Percentiles rank a stretch among this genome's conserved stretches.
Evolutionary conservation across 2,888 invertebrate species (phyloP).

Genomic region (Harpalus rubripes): DNA sequence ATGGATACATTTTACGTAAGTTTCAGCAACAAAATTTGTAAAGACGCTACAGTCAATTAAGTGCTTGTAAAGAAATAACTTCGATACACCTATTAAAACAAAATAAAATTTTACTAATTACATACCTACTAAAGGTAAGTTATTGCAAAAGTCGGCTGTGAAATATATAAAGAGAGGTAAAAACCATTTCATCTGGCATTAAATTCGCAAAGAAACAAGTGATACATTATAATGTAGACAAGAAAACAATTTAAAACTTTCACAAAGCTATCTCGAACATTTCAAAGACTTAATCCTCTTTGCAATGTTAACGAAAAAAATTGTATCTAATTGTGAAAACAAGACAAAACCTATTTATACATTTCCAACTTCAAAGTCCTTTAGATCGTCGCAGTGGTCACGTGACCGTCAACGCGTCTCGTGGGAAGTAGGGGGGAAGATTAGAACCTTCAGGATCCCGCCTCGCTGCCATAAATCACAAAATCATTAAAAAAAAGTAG

Average conservation of each 20-base stretch:
- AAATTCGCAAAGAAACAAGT: slow-evolving; percentile 38
- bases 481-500: slow-evolving; percentile 51
- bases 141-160: background rate
- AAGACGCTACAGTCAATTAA: no score
- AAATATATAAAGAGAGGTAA: slow-evolving; percentile 21
- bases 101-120: background rate
- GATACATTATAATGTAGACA: slow-evolving; percentile 57
- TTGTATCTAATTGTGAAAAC: slow-evolving; percentile 58
- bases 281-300: slow-evolving; percentile 51
- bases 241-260: slow-evolving; percentile 59
- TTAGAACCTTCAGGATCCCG: slow-evolving; percentile 56
- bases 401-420: slow-evolving; percentile 47
- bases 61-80: background rate
- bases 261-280: slow-evolving; percentile 45
- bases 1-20: no score
- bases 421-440: slow-evolving; percentile 30
- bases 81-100: background rate
- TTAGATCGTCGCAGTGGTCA: slow-evolving; percentile 46
- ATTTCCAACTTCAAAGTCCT: slow-evolving; percentile 51
- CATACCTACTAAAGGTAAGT: background rate
- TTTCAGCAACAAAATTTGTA: no score
- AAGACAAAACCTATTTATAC: slow-evolving; percentile 48
- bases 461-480: slow-evolving; percentile 56
- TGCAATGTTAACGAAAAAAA: slow-evolving; percentile 51
- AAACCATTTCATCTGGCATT: slow-evolving; percentile 8